Percentiles rank a stretch among this genome's conserved stretches.
These are phyloP conservation scores for Tanytarsus gracilentus DNA, from an alignment of 2,888 invertebrate genomes.

Conservation along the genomic window DNA sequence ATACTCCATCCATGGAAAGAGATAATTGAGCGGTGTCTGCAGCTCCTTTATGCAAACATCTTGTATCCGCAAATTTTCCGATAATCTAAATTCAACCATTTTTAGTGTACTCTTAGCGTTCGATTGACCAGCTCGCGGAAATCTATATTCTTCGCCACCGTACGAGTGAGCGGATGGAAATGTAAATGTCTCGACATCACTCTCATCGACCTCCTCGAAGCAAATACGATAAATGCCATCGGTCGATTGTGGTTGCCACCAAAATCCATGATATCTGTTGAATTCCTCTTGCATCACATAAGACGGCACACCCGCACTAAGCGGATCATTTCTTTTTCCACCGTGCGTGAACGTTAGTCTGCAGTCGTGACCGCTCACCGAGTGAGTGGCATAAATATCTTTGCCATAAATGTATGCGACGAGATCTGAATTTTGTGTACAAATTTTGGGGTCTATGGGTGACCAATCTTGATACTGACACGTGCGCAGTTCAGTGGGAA, in stretches of 20 bases:
- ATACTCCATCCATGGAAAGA: slow-evolving; percentile 93
- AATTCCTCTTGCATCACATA: slow-evolving; percentile 99
- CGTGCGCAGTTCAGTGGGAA: slow-evolving; percentile 54
- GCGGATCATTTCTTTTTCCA: slow-evolving; percentile 67
- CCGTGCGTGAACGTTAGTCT: slow-evolving; percentile 62
- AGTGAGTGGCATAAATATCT: slow-evolving; percentile 78
- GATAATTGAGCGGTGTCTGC: slow-evolving; percentile 62
- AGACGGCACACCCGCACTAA: slow-evolving; percentile 90
- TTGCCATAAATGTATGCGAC: slow-evolving; percentile 84
- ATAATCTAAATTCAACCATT: slow-evolving; percentile 68
- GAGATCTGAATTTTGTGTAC: slow-evolving; percentile 51
- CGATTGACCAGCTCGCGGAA: slow-evolving; percentile 78
- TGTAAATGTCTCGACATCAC: slow-evolving; percentile 82
- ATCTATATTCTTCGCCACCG: slow-evolving; percentile 73
- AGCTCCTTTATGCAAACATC: slow-evolving; percentile 69
- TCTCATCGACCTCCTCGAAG: slow-evolving; percentile 81
- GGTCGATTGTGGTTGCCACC: slow-evolving; percentile 86
- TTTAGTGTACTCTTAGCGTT: slow-evolving; percentile 87
- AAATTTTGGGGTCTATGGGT: slow-evolving; percentile 69
- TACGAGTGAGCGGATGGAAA: slow-evolving; percentile 75
- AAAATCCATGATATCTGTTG: slow-evolving; percentile 89
- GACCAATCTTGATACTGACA: slow-evolving; percentile 56
- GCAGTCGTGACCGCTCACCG: slow-evolving; percentile 54
- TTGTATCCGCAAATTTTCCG: slow-evolving; percentile 54
- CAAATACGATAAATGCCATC: slow-evolving; percentile 72